Conservation (phyloP, 2,113 vertebrate species). For the Setophaga coronata region DNA sequence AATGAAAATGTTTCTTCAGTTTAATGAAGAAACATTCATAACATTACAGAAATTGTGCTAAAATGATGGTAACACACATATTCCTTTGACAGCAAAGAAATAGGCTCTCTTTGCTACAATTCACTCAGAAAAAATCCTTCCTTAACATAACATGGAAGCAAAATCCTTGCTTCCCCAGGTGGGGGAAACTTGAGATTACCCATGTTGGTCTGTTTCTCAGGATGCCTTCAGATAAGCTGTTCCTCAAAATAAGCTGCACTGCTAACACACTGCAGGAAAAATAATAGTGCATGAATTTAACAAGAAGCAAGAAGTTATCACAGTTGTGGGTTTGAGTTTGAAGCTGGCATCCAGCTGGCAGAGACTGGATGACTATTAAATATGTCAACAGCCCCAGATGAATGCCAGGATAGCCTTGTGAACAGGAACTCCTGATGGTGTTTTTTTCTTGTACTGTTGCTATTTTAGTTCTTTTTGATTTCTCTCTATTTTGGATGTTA, state of each 20-base stretch:
- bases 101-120: not conserved
- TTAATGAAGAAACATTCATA: not conserved
- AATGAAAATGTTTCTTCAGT: not conserved
- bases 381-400: not conserved
- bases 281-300: not conserved
- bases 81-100: not conserved
- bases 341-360: conserved; percentile 39
- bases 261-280: not conserved
- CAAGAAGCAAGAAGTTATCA: not conserved
- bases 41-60: not conserved
- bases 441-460: not conserved
- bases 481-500: not conserved
- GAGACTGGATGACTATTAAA: not conserved
- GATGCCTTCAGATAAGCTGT: not conserved
- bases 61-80: not conserved
- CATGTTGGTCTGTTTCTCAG: not conserved
- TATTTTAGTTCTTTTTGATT: conserved; percentile 37
- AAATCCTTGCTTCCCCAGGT: not conserved
- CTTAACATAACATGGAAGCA: not conserved
- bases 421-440: conserved; percentile 16
- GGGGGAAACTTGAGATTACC: not conserved
- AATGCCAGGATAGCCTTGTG: conserved; percentile 38
- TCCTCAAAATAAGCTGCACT: rapidly evolving
- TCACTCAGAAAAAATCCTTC: not conserved
- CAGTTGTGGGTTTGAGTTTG: not conserved